Evolutionary conservation across 2,888 invertebrate species (phyloP).

Genomic region (Sinopyrophorus schimmeli): DNA sequence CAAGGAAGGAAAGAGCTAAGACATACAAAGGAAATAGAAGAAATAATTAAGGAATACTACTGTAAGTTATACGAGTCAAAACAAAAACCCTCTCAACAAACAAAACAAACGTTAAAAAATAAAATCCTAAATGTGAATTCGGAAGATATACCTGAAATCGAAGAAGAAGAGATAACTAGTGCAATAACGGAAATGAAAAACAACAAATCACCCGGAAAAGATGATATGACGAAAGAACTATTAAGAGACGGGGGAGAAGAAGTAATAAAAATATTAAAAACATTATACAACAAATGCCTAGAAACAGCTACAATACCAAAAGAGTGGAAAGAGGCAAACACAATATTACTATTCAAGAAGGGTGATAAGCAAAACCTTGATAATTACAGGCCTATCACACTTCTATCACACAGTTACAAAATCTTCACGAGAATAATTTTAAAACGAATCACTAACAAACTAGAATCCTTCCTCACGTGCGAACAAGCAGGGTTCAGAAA

Average conservation of each 20-base stretch:
- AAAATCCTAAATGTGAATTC: conserved; percentile 2
- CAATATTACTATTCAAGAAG: not conserved
- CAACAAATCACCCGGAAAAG: conserved; percentile 3
- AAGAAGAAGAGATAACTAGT: not conserved
- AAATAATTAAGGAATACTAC: conserved; percentile 1
- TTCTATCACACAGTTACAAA: not conserved
- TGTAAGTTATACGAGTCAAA: conserved; percentile 1
- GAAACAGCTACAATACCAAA: not conserved
- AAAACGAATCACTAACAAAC: not conserved
- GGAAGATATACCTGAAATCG: not conserved
- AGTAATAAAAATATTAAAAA: conserved; percentile 2
- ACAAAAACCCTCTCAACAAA: conserved; percentile 1
- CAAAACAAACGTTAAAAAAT: not conserved
- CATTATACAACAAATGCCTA: conserved; percentile 4
- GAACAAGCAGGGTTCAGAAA: conserved; percentile 3
- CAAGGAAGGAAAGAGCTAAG: conserved; percentile 4
- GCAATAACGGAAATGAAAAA: conserved; percentile 8
- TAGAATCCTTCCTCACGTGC: conserved; percentile 2
- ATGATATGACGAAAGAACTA: conserved; percentile 5
- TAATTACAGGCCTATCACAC: not conserved
- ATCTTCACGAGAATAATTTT: not conserved
- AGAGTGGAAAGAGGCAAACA: conserved; percentile 2
- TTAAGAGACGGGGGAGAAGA: not conserved
- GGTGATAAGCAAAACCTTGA: not conserved
- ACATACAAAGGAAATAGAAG: conserved; percentile 2